phyloP scores from a whole-genome alignment of 2,113 vertebrate genomes.

The Excalfactoria chinensis region DNA sequence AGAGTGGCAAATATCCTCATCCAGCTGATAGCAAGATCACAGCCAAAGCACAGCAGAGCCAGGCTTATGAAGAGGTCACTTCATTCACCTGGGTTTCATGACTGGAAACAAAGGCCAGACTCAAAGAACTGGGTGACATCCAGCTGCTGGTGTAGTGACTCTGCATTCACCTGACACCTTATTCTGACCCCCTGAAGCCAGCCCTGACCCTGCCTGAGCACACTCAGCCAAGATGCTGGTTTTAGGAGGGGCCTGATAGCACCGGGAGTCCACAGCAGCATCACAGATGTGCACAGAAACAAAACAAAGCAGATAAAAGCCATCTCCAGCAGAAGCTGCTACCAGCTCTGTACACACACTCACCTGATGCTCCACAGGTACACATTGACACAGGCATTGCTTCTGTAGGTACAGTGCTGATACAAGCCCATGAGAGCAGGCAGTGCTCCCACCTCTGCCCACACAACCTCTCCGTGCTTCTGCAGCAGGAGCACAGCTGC shows the following conservation, averaged over 20 bases:
- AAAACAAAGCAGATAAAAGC: neutral
- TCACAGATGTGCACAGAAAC: rapidly evolving
- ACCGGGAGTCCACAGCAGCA: neutral
- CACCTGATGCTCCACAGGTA: rapidly evolving
- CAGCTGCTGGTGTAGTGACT: neutral
- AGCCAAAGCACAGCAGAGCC: neutral
- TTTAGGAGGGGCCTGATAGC: neutral
- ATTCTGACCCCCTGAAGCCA: neutral
- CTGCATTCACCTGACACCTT: rapidly evolving
- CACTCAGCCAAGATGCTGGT: rapidly evolving
- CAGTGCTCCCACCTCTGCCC: neutral
- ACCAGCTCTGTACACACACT: rapidly evolving
- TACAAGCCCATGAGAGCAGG: rapidly evolving
- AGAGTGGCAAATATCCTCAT: neutral
- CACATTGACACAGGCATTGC: neutral
- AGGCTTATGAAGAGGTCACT: neutral
- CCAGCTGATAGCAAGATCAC: neutral
- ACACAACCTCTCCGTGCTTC: neutral
- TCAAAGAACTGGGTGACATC: neutral
- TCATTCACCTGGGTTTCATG: neutral
- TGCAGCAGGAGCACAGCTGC: neutral
- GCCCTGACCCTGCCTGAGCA: neutral
- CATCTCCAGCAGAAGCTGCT: neutral
- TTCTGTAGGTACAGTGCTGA: neutral
- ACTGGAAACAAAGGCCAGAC: neutral